These are phyloP conservation scores for Holothuria glaberrima DNA, from an alignment of 35 echinoderm and acorn worm species.

Conservation along the genomic window DNA sequence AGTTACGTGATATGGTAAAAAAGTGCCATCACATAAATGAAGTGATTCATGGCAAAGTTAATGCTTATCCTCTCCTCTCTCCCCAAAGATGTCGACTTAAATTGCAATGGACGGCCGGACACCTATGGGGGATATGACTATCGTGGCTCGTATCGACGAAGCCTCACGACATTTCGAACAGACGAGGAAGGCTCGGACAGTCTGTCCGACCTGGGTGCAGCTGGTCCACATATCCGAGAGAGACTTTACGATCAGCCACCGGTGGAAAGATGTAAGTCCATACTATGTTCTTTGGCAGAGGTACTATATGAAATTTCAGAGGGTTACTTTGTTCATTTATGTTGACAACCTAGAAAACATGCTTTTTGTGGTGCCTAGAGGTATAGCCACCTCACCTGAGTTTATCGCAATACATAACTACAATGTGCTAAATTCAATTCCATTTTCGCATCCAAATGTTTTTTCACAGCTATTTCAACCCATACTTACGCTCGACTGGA, in stretches of 20 bases:
- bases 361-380: too few relatives aligned
- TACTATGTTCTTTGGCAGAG: too few relatives aligned
- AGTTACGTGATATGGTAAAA: too few relatives aligned
- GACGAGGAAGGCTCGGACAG: constrained; percentile 73
- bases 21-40: background rate
- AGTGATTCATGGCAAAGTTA: too few relatives aligned
- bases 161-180: constrained; percentile 75
- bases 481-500: constrained; percentile 74
- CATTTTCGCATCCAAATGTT: background rate
- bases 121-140: constrained; percentile 71
- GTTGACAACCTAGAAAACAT: too few relatives aligned
- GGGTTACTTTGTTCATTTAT: too few relatives aligned
- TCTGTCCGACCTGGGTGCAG: constrained; percentile 68
- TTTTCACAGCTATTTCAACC: constrained; percentile 42
- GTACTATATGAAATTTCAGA: too few relatives aligned
- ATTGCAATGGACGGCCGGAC: constrained; percentile 65
- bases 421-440: too few relatives aligned
- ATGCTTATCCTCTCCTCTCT: too few relatives aligned
- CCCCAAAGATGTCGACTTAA: constrained; percentile 18
- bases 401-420: too few relatives aligned
- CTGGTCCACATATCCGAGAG: constrained; percentile 30
- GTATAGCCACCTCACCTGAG: too few relatives aligned
- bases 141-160: constrained; percentile 65
- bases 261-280: constrained; percentile 43
- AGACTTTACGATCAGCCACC: constrained; percentile 79